phyloP scores from a whole-genome alignment of 2,113 vertebrate species.

The Herpetotheres cachinnans region DNA sequence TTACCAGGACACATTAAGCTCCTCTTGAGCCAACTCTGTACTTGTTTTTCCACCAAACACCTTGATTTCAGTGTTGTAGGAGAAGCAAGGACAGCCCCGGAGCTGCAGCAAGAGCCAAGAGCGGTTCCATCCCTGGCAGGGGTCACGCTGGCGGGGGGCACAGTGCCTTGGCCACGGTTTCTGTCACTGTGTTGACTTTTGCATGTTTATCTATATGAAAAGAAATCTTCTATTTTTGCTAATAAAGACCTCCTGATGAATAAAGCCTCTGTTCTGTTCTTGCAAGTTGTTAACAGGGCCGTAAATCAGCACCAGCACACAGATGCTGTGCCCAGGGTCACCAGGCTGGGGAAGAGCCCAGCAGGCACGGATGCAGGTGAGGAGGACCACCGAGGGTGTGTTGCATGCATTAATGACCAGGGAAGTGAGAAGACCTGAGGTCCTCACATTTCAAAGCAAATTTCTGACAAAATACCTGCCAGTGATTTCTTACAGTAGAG shows the following conservation, averaged over 20 bases:
- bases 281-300: not conserved
- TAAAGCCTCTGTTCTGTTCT: not conserved
- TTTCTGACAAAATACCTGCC: not conserved
- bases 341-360: not conserved
- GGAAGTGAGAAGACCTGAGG: not conserved
- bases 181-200: not conserved
- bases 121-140: not conserved
- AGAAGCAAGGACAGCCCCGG: not conserved
- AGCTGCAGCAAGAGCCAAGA: not conserved
- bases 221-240: conserved; percentile 5
- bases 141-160: no score
- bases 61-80: rapidly evolving
- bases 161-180: not conserved
- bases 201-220: not conserved
- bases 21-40: not conserved
- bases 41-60: not conserved
- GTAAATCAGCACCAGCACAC: rapidly evolving
- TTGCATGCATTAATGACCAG: rapidly evolving
- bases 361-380: rapidly evolving
- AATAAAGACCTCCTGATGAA: not conserved
- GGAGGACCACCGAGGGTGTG: rapidly evolving
- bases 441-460: not conserved
- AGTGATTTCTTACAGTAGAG: not conserved
- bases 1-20: not conserved
- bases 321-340: not conserved